Evolutionary conservation across 2,797 vertebrate genomes (phyloP), one percentile per base, ranked within the genome.

Genomic region (Premnoplex brunnescens): DNA sequence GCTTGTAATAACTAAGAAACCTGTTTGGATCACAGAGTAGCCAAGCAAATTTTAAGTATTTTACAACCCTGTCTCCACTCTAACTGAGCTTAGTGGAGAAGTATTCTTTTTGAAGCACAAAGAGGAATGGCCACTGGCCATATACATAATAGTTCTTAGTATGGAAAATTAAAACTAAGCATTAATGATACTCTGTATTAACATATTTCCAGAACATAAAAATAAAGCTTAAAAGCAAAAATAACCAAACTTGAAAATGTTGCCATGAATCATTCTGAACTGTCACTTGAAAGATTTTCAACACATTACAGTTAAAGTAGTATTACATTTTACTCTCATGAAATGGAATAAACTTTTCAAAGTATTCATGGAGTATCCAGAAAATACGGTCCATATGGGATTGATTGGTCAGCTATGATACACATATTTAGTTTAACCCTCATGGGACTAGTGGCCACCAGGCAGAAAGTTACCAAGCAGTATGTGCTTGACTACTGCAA

Each of bases 381-480:
- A 72, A 66, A 60, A 24, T 9, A 69, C 0, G 0, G 9, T 36
- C 28, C 24, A 4, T 6, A 21, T 14, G 18, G 56, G 34, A 91
- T 5, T 49, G n/a, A 63, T 3, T 27, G 2, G 32, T 30, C 60
- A 74, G 13, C 34, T 62, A 7, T 5, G 20, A 43, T 16, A 10
- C 6, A 46, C 0, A 0, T 28, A 21, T 48, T 55, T 15, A 23
- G 19, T 63, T 80, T 20, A 86, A 63, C 2, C 67, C 54, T 12
- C 13, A 32, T 3, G 23, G 46, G 34, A 67, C 44, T 75, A 1
- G 3, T 27, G 37, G 71, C 43, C 71, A 78, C 21, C 52, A 52
- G 39, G 66, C 43, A 88, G 23, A 71, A 59, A 71, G 56, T n/a
- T 27, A 34, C 22, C 77, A 58, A 68, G 34, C 22, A 23, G 10